phyloP scores from a whole-genome alignment of 2,113 vertebrate genomes.

The Pomatostomus ruficeps region DNA sequence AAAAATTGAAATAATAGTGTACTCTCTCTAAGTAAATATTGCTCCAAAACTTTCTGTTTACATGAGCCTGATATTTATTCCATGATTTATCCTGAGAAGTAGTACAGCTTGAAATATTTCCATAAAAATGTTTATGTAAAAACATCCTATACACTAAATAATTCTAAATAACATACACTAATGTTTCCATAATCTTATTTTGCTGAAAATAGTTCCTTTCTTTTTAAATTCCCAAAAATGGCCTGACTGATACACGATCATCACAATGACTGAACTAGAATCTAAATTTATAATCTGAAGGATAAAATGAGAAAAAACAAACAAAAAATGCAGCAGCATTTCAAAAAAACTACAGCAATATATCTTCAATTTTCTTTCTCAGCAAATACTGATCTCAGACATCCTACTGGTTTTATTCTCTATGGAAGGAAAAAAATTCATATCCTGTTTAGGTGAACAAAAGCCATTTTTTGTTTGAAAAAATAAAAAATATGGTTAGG shows the following conservation, averaged over 20 bases:
- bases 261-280: background rate
- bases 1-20: background rate
- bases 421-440: background rate
- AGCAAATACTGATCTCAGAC: background rate
- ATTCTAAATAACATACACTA: background rate
- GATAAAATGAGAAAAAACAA: too few species aligned
- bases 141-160: background rate
- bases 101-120: background rate
- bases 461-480: background rate
- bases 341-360: background rate
- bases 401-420: background rate
- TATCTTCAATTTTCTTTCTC: background rate
- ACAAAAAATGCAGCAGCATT: background rate
- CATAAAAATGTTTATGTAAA: background rate
- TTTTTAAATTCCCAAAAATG: background rate
- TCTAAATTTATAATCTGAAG: background rate
- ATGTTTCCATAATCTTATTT: background rate
- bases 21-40: background rate
- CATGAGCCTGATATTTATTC: background rate
- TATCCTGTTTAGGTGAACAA: background rate
- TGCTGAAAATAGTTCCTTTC: background rate
- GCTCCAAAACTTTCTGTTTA: background rate
- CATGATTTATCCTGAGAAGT: background rate
- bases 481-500: background rate
- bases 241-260: background rate